These are phyloP conservation scores for Mesocentrotus franciscanus DNA, from an alignment of 53 echinoderm and acorn worm genomes.

Conservation along the genomic window DNA sequence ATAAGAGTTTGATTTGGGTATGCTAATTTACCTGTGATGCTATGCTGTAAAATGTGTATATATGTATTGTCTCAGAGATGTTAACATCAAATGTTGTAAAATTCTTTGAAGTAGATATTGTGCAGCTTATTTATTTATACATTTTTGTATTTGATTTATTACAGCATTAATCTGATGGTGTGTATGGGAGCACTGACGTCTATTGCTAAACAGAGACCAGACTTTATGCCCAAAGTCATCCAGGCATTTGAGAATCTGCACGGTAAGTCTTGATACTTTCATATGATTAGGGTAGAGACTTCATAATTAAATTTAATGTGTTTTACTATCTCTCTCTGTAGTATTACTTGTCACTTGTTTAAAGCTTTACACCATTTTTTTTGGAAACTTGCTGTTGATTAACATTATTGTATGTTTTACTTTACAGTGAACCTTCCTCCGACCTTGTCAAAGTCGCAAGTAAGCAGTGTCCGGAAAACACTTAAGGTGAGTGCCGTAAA, in stretches of 20 bases:
- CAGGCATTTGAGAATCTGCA: conserved; percentile 96
- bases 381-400: background rate
- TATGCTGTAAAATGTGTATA: no score
- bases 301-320: background rate
- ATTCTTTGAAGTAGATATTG: background rate
- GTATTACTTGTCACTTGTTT: no score
- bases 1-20: no score
- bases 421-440: conserved; percentile 96
- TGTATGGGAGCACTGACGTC: conserved; percentile 92
- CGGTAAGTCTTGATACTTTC: conserved; percentile 76
- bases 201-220: conserved; percentile 91
- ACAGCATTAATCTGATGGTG: conserved; percentile 95
- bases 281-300: background rate
- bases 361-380: no score
- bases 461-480: conserved; percentile 96
- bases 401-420: background rate
- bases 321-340: background rate
- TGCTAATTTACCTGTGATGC: no score
- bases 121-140: background rate
- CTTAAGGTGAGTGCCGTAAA: conserved; percentile 77
- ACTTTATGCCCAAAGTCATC: conserved; percentile 91
- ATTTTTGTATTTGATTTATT: background rate
- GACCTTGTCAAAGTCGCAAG: conserved; percentile 98
- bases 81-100: background rate
- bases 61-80: background rate